Evolutionary conservation across 2,113 vertebrate genomes (phyloP).

Genomic region (Spheniscus mendiculus): DNA sequence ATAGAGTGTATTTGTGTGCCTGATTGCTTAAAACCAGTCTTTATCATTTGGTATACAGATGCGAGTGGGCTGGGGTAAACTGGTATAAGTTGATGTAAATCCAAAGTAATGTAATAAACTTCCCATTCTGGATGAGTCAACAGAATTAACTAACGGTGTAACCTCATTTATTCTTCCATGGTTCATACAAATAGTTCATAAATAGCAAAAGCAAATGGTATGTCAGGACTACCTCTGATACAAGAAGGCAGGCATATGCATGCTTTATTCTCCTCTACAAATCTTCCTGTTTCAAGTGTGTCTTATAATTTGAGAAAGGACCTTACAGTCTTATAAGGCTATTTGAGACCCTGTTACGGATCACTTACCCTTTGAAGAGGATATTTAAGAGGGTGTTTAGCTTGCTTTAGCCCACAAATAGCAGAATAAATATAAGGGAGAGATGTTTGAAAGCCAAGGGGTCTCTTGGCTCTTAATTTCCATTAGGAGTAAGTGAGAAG

Average conservation of each 20-base stretch:
- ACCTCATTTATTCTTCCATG: slow-evolving; percentile 49
- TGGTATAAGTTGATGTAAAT: slow-evolving; percentile 31
- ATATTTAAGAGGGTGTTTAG: not conserved
- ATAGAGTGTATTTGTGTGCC: not conserved
- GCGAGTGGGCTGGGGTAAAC: not conserved
- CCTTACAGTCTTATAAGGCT: not conserved
- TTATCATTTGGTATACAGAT: slow-evolving; percentile 1
- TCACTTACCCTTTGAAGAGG: not conserved
- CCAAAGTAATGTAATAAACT: slow-evolving; percentile 57
- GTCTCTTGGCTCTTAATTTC: not conserved
- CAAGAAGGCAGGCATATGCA: not conserved
- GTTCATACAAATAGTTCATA: not conserved
- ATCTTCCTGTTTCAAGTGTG: not conserved
- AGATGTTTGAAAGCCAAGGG: not conserved
- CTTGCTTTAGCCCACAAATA: not conserved
- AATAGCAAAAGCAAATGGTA: slow-evolving; percentile 2
- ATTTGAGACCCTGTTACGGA: not conserved
- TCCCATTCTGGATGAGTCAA: slow-evolving; percentile 57
- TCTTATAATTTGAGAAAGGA: not conserved
- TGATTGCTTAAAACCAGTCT: not conserved
- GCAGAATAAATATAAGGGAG: not conserved
- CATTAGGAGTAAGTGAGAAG: not conserved
- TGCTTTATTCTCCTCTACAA: not conserved
- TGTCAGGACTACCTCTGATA: not conserved
- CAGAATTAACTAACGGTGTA: slow-evolving; percentile 53